Evolutionary conservation across 2,797 vertebrate genomes (phyloP).

Genomic region (Threskiornis aethiopicus): DNA sequence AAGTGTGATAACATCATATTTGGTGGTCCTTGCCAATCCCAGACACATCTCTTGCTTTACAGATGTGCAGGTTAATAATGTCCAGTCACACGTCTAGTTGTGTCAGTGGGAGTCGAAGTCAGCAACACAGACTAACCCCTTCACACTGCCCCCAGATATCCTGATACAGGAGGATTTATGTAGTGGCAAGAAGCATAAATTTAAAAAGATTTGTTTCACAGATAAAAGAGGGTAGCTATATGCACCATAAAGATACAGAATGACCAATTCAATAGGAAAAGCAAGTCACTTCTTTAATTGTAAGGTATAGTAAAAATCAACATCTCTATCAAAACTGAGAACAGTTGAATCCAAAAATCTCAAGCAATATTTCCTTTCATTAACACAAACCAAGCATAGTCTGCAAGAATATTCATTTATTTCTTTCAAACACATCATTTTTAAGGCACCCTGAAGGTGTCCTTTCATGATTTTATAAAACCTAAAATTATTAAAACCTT

Average conservation of each 20-base stretch:
- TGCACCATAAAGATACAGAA: neutral
- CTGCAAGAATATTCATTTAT: conserved; percentile 50
- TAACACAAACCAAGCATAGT: conserved; percentile 46
- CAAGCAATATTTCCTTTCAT: conserved; percentile 62
- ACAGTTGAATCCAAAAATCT: conserved; percentile 18
- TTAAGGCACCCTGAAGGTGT: conserved; percentile 58
- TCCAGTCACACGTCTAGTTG: rapidly evolving
- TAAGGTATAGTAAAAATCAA: neutral
- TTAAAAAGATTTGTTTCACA: neutral
- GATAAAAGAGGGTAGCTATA: neutral
- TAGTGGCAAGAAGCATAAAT: neutral
- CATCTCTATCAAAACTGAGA: conserved; percentile 27
- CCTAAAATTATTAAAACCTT: conserved; percentile 67
- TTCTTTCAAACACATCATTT: conserved; percentile 66
- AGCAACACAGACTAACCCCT: neutral
- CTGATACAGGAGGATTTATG: neutral
- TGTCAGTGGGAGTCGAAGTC: neutral
- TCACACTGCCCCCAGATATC: neutral
- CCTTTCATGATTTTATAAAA: conserved; percentile 71
- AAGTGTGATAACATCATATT: neutral
- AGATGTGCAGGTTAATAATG: neutral
- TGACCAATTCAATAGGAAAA: neutral
- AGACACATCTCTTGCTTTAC: neutral
- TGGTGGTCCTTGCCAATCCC: neutral
- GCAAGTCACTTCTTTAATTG: neutral